phyloP scores from a whole-genome alignment of 2,888 invertebrate species.

The Dasysyrphus tricinctus region DNA sequence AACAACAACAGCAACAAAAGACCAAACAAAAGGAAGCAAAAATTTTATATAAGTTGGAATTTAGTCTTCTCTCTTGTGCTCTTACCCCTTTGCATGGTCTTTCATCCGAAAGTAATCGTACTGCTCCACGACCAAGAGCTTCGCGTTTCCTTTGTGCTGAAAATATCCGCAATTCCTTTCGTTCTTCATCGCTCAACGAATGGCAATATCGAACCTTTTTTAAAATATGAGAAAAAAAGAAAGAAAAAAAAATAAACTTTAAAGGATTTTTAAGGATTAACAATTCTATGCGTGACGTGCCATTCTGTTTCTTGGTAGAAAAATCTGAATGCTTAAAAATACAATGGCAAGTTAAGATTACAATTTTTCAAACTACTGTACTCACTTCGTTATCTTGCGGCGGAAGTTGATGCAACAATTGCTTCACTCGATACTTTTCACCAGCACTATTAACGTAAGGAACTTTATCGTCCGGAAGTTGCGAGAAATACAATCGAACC shows the following conservation, averaged over 20 bases:
- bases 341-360: conserved; percentile 56
- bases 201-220: conserved; percentile 95
- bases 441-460: conserved; percentile 98
- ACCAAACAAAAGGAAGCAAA: conserved; percentile 52
- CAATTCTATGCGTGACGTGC: conserved; percentile 38
- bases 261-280: conserved; percentile 66
- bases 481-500: conserved; percentile 98
- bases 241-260: conserved; percentile 33
- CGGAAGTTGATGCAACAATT: conserved; percentile 96
- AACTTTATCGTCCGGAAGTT: conserved; percentile 97
- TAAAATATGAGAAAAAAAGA: conserved; percentile 39
- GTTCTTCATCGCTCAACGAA: conserved; percentile 95
- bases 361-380: conserved; percentile 72
- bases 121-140: conserved; percentile 96
- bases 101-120: conserved; percentile 90
- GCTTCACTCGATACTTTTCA: conserved; percentile 96
- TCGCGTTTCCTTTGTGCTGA: conserved; percentile 96
- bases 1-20: conserved; percentile 32
- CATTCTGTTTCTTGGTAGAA: conserved; percentile 78
- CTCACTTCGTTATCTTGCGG: conserved; percentile 97
- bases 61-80: conserved; percentile 75
- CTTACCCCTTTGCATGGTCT: conserved; percentile 92
- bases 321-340: conserved; percentile 60
- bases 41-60: conserved; percentile 25
- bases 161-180: conserved; percentile 95